Percentiles rank a stretch among this genome's conserved stretches.
phyloP scores from a whole-genome alignment of 2,797 vertebrate genomes.

The Glyptemys insculpta region DNA sequence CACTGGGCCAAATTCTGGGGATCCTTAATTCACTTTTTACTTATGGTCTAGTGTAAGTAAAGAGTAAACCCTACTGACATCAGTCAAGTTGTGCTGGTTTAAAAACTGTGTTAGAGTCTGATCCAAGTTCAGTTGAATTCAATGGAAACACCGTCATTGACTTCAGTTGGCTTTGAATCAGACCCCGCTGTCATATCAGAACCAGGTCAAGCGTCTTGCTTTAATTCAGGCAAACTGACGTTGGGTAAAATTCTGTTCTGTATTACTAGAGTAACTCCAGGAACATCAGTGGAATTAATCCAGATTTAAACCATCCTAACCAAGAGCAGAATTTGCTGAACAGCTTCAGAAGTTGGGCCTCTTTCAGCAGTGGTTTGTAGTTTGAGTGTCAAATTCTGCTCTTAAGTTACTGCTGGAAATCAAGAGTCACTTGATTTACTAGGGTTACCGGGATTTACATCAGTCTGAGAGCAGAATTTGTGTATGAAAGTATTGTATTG shows the following conservation, averaged over 20 bases:
- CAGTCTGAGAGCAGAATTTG: not conserved
- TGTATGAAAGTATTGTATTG: not conserved
- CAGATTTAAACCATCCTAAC: not conserved
- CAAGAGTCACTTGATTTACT: not conserved
- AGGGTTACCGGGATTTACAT: not conserved
- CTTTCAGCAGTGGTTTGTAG: not conserved
- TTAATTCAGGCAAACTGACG: fast-evolving
- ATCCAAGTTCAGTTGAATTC: not conserved
- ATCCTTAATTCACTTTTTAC: not conserved
- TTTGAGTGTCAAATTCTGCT: not conserved
- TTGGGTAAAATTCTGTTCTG: not conserved
- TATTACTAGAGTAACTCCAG: not conserved
- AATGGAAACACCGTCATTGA: not conserved
- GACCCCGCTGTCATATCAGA: not conserved
- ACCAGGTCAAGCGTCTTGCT: not conserved
- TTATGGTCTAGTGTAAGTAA: not conserved
- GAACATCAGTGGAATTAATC: not conserved
- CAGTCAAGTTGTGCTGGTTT: not conserved
- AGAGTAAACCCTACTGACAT: not conserved
- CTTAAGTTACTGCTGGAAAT: not conserved
- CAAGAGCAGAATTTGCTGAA: not conserved
- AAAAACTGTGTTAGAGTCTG: not conserved
- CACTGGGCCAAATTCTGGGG: not conserved
- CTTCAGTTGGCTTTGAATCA: not conserved
- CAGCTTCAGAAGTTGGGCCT: not conserved